Conservation (phyloP, 2,797 vertebrate genomes). For the Myioborus melanocephalus region DNA sequence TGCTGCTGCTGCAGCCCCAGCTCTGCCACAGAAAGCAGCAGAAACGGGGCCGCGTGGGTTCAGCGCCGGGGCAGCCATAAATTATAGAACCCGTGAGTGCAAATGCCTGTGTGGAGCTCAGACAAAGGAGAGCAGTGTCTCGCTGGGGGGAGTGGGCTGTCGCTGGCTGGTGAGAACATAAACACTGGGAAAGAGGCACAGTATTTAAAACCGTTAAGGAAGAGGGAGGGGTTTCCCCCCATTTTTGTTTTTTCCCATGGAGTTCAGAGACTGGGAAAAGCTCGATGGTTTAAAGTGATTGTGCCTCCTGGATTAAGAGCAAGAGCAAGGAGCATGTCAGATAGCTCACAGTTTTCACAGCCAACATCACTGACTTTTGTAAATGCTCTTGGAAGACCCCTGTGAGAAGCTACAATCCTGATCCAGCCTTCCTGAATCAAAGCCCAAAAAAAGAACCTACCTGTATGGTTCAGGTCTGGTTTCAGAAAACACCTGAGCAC, state of each 20-base stretch:
- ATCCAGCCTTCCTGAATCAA: not conserved
- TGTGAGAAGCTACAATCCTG: fast-evolving
- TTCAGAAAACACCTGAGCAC: not conserved
- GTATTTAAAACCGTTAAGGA: not conserved
- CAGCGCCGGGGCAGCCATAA: constrained; percentile 16
- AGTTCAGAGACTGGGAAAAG: not conserved
- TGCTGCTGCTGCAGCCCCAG: not conserved
- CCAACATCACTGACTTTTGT: not conserved
- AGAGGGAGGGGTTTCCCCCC: not conserved
- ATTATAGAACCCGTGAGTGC: not conserved
- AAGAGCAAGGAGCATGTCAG: not conserved
- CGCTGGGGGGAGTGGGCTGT: fast-evolving
- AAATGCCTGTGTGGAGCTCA: not conserved
- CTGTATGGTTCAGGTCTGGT: not conserved
- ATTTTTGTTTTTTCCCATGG: not conserved
- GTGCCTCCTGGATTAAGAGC: not conserved
- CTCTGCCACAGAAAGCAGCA: not conserved
- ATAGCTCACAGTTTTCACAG: not conserved
- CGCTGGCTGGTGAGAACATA: not conserved
- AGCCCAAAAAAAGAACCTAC: not conserved
- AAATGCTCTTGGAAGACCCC: not conserved
- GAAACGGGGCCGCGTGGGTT: fast-evolving
- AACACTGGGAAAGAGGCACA: not conserved
- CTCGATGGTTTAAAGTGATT: not conserved
- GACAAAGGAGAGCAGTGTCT: constrained; percentile 27